phyloP scores from a whole-genome alignment of 2,113 vertebrate species.

The Abramis brama region DNA sequence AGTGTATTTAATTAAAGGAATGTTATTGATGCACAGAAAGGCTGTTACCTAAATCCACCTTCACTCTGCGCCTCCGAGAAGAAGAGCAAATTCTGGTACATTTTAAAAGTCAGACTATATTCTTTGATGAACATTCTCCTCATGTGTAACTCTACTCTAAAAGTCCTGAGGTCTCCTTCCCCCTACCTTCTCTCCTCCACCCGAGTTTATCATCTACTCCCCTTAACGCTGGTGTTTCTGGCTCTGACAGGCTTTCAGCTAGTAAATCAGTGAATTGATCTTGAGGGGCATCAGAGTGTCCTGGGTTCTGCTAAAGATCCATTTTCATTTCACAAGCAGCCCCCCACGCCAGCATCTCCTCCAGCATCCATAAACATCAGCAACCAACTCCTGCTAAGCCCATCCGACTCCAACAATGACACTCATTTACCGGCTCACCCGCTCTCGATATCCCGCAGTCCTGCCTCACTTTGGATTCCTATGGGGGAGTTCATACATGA shows the following conservation, averaged over 20 bases:
- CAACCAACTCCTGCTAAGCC: slow-evolving; percentile 58
- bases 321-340: slow-evolving; percentile 83
- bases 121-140: not conserved
- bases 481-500: not conserved
- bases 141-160: not conserved
- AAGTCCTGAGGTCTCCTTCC: not conserved
- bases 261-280: slow-evolving; percentile 84
- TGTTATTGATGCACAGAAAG: not conserved
- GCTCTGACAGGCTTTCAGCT: slow-evolving; percentile 82
- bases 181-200: not conserved
- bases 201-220: slow-evolving; percentile 22
- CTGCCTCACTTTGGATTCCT: not conserved
- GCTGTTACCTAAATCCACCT: not conserved
- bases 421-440: slow-evolving; percentile 39
- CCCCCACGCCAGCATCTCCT: slow-evolving; percentile 47
- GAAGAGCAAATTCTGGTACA: not conserved
- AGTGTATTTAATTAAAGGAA: slow-evolving; percentile 17
- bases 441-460: not conserved
- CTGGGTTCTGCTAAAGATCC: slow-evolving; percentile 83
- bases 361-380: slow-evolving; percentile 71
- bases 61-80: not conserved
- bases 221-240: slow-evolving; percentile 51
- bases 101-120: not conserved
- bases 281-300: slow-evolving; percentile 76
- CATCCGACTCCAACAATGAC: slow-evolving; percentile 53